A percentile compares a stretch with the other conserved stretches of the same genome.
phyloP scores from a whole-genome alignment of 1,140 invertebrate species.

The Rhagoletis pomonella region DNA sequence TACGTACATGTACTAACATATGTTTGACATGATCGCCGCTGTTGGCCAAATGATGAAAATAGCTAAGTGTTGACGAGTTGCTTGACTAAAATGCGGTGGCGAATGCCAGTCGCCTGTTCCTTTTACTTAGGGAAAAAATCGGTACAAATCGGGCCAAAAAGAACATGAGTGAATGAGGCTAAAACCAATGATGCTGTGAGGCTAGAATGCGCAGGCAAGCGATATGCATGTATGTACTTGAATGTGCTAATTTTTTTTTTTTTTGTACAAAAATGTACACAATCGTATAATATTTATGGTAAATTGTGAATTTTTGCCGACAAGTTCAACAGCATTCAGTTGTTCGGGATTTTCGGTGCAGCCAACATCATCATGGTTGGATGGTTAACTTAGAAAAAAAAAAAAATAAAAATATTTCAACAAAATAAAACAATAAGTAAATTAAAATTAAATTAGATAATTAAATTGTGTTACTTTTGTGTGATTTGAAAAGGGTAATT shows the following conservation, averaged over 20 bases:
- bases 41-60: background rate
- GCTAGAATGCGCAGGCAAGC: background rate
- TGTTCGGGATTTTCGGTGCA: slow-evolving; percentile 39
- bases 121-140: slow-evolving; percentile 9
- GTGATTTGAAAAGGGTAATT: background rate
- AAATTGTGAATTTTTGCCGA: background rate
- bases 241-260: background rate
- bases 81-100: background rate
- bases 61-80: slow-evolving; percentile 20
- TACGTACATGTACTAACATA: background rate
- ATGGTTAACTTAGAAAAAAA: background rate
- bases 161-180: slow-evolving; percentile 27
- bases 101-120: slow-evolving; percentile 15
- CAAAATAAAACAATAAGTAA: background rate
- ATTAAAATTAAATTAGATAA: background rate
- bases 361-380: slow-evolving; percentile 31
- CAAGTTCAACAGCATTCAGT: slow-evolving; percentile 30
- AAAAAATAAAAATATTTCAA: background rate
- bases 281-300: background rate
- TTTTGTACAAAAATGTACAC: background rate
- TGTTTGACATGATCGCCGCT: background rate
- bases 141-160: slow-evolving; percentile 11
- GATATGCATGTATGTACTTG: background rate
- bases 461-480: background rate
- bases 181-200: background rate